Evolutionary conservation across 1,140 invertebrate species (phyloP), one percentile per base, ranked within the genome.

Genomic region (Cotesia chilonis): DNA sequence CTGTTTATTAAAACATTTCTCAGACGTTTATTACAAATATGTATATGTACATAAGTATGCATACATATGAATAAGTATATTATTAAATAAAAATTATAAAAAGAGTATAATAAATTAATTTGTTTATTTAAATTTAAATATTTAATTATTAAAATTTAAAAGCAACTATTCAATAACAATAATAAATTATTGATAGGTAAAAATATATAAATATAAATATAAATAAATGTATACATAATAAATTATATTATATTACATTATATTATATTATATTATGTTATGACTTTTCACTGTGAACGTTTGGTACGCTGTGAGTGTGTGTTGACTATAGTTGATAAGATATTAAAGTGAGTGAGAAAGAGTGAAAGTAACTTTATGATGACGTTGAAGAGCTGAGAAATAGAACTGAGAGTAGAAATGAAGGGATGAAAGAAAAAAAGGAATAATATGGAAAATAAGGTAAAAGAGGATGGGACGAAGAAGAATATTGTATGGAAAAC

Each of bases 401-500:
- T 1, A 28, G 28, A 28, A 28, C 28, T 28, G 28, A 28, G 28
- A 28, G 28, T 28, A 28, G 28, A 28, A 28, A 28, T 28, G 28
- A 47, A 3, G 41, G 41, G 10, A 10, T 47, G 10, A 10, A 47
- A 47, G 41, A 5, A 1, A 10, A 47, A 47, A 10, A 47, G 6
- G 41, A 47, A 47, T 9, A 47, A 10, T 10, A 47, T 47, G 41
- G 41, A 47, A 47, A 47, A 77, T 36, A 80, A 75, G 76, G 78
- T 54, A 66, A 47, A 63, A 73, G 60, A 72, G 60, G 68, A 51
- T 75, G 72, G 60, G 68, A 51, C 73, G 72, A 69, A 74, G 76
- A 69, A 79, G 63, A 78, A 12, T 14, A 65, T 12, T 38, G 76
- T 79, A 81, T 74, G 67, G 41, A 76, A 76, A 76, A 80, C 76